Evolutionary conservation across 2,888 invertebrate species (phyloP).

Genomic region (Cephus sareptanus): DNA sequence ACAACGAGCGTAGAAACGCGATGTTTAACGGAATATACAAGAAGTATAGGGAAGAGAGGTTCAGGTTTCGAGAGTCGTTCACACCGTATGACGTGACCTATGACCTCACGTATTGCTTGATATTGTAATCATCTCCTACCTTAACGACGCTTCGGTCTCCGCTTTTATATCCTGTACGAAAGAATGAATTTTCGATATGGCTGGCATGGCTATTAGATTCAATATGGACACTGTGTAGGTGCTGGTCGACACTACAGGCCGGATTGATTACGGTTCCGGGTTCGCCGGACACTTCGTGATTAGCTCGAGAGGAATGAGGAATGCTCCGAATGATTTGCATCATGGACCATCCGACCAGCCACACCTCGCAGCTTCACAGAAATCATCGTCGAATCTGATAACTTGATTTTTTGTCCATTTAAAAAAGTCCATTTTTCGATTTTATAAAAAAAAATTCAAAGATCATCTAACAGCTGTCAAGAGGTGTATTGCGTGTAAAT

Average conservation of each 20-base stretch:
- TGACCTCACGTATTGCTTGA: slow-evolving; percentile 1
- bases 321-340: not conserved
- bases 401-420: not conserved
- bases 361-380: not conserved
- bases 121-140: slow-evolving; percentile 1
- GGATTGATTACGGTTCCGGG: not conserved
- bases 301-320: not conserved
- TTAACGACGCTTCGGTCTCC: not conserved
- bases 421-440: not conserved
- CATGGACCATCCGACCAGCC: not conserved
- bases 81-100: slow-evolving; percentile 1
- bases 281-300: slow-evolving; percentile 3
- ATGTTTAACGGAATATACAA: not conserved
- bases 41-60: not conserved
- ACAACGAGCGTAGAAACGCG: not conserved
- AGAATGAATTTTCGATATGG: not conserved
- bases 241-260: not conserved
- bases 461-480: not conserved
- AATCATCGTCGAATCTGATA: not conserved
- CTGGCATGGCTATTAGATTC: not conserved
- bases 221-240: not conserved
- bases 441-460: not conserved
- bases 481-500: not conserved
- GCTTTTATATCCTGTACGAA: not conserved
- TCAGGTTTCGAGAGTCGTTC: slow-evolving; percentile 5